Evolutionary conservation across 2,888 invertebrate species (phyloP).

Genomic region (Drosophila borborema): DNA sequence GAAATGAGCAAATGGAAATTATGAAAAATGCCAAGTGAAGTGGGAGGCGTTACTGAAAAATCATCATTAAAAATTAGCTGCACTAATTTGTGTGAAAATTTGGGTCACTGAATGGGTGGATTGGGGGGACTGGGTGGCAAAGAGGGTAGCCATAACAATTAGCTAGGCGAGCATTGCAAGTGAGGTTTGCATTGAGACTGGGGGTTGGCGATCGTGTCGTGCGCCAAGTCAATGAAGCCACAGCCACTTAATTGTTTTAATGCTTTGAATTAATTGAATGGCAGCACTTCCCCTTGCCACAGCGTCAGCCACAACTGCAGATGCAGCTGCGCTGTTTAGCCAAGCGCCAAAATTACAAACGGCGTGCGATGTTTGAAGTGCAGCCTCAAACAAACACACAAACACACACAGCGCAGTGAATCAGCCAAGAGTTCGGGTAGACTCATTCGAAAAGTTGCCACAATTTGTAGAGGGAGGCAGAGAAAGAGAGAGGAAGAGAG

Average conservation of each 20-base stretch:
- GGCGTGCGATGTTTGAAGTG: constrained; percentile 59
- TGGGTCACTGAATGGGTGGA: constrained; percentile 57
- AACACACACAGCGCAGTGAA: constrained; percentile 12
- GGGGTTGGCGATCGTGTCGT: constrained; percentile 29
- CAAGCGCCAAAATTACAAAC: constrained; percentile 72
- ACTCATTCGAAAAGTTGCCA: constrained; percentile 69
- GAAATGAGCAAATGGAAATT: constrained; percentile 58
- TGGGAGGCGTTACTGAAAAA: constrained; percentile 56
- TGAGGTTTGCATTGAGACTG: not conserved
- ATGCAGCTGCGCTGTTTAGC: constrained; percentile 66
- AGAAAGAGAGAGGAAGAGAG: too few relatives aligned
- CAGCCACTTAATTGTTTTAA: constrained; percentile 75
- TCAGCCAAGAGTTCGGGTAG: constrained; percentile 33
- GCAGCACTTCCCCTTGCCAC: constrained; percentile 17
- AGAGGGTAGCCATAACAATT: constrained; percentile 35
- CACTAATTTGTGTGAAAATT: constrained; percentile 75
- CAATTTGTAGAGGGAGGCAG: constrained; percentile 1
- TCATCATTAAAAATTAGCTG: constrained; percentile 81
- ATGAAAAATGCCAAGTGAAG: constrained; percentile 76
- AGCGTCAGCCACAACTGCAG: not conserved
- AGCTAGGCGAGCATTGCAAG: constrained; percentile 33
- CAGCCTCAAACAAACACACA: constrained; percentile 2
- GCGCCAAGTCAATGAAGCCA: constrained; percentile 75
- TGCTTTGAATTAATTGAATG: constrained; percentile 79
- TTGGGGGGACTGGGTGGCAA: not conserved